Percentiles rank a stretch among this genome's conserved stretches.
Conservation (phyloP, 2,113 vertebrate species). For the Stigmatopora argus region DNA sequence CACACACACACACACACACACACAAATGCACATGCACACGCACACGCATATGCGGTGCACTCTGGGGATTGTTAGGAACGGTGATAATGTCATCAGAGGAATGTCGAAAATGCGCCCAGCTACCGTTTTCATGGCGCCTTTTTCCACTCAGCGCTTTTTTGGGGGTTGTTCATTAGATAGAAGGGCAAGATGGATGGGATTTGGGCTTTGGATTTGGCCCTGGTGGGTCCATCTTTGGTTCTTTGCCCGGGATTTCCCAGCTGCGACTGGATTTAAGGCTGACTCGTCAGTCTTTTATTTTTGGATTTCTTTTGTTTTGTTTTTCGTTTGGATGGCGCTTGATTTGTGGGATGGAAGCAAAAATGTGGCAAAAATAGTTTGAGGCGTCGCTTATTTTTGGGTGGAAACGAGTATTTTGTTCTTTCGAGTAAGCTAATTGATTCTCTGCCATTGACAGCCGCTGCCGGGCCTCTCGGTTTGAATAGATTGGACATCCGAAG, state of each 20-base stretch:
- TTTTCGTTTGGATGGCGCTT: conserved; percentile 46
- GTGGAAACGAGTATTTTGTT: no score
- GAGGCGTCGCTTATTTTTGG: no score
- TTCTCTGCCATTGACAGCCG: no score
- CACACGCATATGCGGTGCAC: conserved; percentile 23
- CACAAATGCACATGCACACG: conserved; percentile 5
- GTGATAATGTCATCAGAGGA: conserved; percentile 66
- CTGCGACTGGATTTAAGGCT: conserved; percentile 60
- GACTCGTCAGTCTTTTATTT: conserved; percentile 44
- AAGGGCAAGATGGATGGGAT: conserved; percentile 46
- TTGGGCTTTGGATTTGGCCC: conserved; percentile 47
- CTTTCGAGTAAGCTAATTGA: no score
- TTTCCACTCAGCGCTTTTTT: conserved; percentile 6
- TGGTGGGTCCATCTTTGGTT: conserved; percentile 42
- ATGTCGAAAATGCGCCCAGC: conserved; percentile 56
- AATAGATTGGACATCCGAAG: no score
- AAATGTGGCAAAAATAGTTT: no score
- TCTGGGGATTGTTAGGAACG: conserved; percentile 59
- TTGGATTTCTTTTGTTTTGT: conserved; percentile 34
- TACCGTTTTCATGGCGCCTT: conserved; percentile 24
- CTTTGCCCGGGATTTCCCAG: conserved; percentile 48
- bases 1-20: no score
- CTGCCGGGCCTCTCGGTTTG: no score
- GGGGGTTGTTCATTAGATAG: conserved; percentile 31
- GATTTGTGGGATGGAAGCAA: conserved; percentile 19